Conservation (phyloP, 2,888 invertebrate species). For the Lysandra bellargus region DNA sequence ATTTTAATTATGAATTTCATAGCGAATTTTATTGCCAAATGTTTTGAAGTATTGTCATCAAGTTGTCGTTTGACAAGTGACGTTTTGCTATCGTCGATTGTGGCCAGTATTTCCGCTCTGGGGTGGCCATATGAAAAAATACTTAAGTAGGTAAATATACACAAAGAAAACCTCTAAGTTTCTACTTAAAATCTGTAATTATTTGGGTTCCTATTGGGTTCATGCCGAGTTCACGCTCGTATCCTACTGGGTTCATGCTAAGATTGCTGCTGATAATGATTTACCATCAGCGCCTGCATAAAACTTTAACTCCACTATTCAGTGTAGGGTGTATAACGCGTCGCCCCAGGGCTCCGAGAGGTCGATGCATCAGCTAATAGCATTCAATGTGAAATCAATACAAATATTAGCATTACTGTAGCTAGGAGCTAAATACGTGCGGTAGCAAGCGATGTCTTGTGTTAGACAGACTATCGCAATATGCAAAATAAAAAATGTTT, state of each 20-base stretch:
- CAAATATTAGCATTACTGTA: constrained; percentile 15
- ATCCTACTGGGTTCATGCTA: too few species aligned
- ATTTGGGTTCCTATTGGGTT: too few species aligned
- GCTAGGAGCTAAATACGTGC: not conserved
- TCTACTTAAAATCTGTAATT: too few species aligned
- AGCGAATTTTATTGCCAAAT: constrained; percentile 68
- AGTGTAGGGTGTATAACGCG: not conserved
- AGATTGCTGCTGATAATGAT: not conserved
- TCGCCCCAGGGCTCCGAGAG: not conserved
- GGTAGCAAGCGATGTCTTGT: not conserved
- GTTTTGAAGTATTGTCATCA: constrained; percentile 59
- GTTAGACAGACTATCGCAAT: not conserved
- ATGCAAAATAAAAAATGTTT: too few species aligned
- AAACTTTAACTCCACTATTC: not conserved
- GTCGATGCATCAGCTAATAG: constrained; percentile 17
- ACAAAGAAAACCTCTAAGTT: too few species aligned
- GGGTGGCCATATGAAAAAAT: not conserved
- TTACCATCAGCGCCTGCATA: not conserved
- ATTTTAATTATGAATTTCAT: constrained; percentile 48
- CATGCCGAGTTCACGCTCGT: too few species aligned
- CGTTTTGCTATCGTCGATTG: constrained; percentile 39
- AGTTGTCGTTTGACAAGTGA: constrained; percentile 39
- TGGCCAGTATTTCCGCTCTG: constrained; percentile 17
- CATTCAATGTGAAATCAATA: constrained; percentile 19
- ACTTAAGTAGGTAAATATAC: too few species aligned